Percentiles rank a stretch among this genome's conserved stretches.
Evolutionary conservation across 2,888 invertebrate genomes (phyloP).

Genomic region (Carcina quercana): DNA sequence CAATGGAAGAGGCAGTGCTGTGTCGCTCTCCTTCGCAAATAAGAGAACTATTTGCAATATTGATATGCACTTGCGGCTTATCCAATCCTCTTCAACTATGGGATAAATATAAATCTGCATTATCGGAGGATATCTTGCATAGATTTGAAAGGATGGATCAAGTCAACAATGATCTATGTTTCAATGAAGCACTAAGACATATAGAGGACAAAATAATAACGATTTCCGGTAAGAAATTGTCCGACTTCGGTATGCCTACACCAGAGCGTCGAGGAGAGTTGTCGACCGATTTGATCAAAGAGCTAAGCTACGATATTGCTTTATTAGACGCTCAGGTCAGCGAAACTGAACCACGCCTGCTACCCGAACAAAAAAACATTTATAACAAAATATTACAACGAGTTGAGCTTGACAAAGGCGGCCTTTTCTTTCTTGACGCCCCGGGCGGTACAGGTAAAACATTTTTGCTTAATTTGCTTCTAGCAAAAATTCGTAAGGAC

Average conservation of each 20-base stretch:
- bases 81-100: constrained; percentile 19
- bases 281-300: constrained; percentile 19
- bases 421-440: constrained; percentile 13
- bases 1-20: constrained; percentile 25
- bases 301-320: constrained; percentile 20
- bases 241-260: constrained; percentile 20
- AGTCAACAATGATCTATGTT: constrained; percentile 16
- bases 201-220: constrained; percentile 19
- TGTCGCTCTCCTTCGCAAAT: constrained; percentile 15
- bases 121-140: constrained; percentile 16
- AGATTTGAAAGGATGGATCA: constrained; percentile 4
- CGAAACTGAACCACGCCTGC: constrained; percentile 21
- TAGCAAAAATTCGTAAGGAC: constrained; percentile 24
- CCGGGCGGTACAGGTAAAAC: constrained; percentile 40
- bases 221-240: constrained; percentile 20
- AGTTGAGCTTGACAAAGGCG: constrained; percentile 5
- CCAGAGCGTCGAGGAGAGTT: constrained; percentile 17
- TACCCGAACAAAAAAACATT: constrained; percentile 4
- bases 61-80: constrained; percentile 17
- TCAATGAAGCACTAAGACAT: constrained; percentile 17
- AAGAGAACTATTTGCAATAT: constrained; percentile 19
- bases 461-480: constrained; percentile 23
- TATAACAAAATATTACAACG: constrained; percentile 6
- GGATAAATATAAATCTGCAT: constrained; percentile 11
- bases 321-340: constrained; percentile 19